Percentiles rank a stretch among this genome's conserved stretches.
phyloP scores from a whole-genome alignment of 2,113 vertebrate genomes.

The Nothocercus julius region DNA sequence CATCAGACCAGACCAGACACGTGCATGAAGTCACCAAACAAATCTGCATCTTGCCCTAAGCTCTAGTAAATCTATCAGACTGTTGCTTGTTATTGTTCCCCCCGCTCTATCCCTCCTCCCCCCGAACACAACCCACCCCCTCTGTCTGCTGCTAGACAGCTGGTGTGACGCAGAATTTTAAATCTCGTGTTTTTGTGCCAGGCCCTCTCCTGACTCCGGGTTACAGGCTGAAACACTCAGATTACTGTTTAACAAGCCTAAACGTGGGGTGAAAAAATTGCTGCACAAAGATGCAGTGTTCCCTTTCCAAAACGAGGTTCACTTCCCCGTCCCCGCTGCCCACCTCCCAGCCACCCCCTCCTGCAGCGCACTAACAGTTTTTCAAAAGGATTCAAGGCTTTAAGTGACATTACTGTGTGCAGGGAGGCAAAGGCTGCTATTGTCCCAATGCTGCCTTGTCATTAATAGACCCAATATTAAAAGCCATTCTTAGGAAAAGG shows the following conservation, averaged over 20 bases:
- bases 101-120: neutral
- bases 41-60: conserved; percentile 49
- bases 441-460: neutral
- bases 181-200: conserved; percentile 60
- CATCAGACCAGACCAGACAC: conserved; percentile 14
- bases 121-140: neutral
- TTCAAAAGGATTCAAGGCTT: neutral
- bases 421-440: neutral
- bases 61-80: conserved; percentile 24
- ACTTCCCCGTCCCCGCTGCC: neutral
- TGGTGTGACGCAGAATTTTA: conserved; percentile 71
- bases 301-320: neutral
- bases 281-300: conserved; percentile 13
- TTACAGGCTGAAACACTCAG: conserved; percentile 57
- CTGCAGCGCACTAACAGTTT: neutral
- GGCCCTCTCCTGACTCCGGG: conserved; percentile 27
- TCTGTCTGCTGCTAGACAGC: conserved; percentile 66
- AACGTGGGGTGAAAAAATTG: neutral
- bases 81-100: conserved; percentile 7
- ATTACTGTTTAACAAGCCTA: conserved; percentile 48
- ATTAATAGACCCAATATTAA: neutral
- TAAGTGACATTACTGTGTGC: neutral
- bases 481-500: neutral
- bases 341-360: neutral
- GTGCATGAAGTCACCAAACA: conserved; percentile 1